Base-by-base conservation (phyloP, 2,888 invertebrate genomes). In the Aelia acuminata region DNA sequence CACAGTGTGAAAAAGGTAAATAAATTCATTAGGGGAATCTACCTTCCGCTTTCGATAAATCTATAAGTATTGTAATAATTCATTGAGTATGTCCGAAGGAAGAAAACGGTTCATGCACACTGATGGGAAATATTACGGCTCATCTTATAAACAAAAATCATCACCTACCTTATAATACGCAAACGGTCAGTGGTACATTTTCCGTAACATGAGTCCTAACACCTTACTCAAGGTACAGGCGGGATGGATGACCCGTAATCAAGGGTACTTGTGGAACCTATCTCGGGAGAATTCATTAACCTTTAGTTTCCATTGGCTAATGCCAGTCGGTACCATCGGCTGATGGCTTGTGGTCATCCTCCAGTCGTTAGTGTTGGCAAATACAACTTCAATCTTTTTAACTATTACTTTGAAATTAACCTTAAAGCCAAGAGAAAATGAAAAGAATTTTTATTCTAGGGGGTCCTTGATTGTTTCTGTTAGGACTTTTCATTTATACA, bases 301-400 rank as follows among this genome's bases (percentile, higher is more conserved):
- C 63, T 70, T 70, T 70, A 70, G 63, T 70, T 31, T 18, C 35
- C 35, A 70, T 70, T 70, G 63, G 63, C 63, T 70, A 70, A 70
- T 70, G 35, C 8, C 63, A 7, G 31, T 63, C n/a, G 2, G 63
- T n/a, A 22, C 35, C 63, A 35, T 70, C 31, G 18, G 63, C 63
- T 70, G 63, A 70, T 70, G 63, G 63, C 63, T 35, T 70, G 31
- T 70, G 63, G 63, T 70, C 63, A 70, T 70, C 63, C 35, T 35
- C 1, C 35, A 35, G 63, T 70, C 63, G 63, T 70, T 70, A 70
- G 63, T 70, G 31, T 10, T 18, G 57, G 15, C n/a, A 53, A n/a
- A n/a, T n/a, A 53, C 13, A 5, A 7, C 57, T 57, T 57, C 57
- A 57, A 57, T 15, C 18, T 18, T 35, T 35, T 70, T 70, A 35